Evolutionary conservation across 2,888 invertebrate species (phyloP), one percentile per base, ranked within the genome.

Genomic region (Bombylius major): DNA sequence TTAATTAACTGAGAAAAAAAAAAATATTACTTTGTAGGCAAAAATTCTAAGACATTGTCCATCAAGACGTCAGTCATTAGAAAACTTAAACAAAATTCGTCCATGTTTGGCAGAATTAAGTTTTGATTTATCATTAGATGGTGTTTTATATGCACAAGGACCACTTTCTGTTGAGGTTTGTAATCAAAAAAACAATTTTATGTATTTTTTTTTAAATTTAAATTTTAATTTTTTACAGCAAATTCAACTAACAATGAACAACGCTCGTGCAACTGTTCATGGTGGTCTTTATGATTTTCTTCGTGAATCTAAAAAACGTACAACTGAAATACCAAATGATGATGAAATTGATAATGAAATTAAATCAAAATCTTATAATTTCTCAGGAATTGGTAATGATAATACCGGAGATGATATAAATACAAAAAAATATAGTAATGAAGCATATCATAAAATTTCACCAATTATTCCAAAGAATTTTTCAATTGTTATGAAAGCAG

Each of bases 381-480:
- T 23, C 3, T 23, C 23, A 23, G 23, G 23, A 23, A 23, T 23
- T 23, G 23, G 23, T 23, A 23, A 3, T 23, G 23, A 23, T 23
- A 2, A 23, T 23, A 23, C 23, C 23, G 23, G 23, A 23, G 23
- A 47, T 13, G 34, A 33, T 11, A 32, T 45, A 8, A 53, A 50
- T 8, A 33, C 54, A 42, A 55, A 58, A 23, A 59, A 54, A 47
- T 70, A 70, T 44, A 68, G 68, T 55, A 75, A 75, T 60, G 79
- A 82, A 55, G 69, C 82, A 54, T 79, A 83, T 66, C 77, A 80
- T 46, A 80, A 84, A 68, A 73, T 89, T 59, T 80, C 85, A 32
- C 89, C 89, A 34, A 80, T 89, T 61, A 82, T 89, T 77, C 89
- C 89, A 75, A 89, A 89, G 84, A 87, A 83, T 72, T 83, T 87